phyloP scores from a whole-genome alignment of 1,140 invertebrate genomes.

The Matsumurasca onukii region DNA sequence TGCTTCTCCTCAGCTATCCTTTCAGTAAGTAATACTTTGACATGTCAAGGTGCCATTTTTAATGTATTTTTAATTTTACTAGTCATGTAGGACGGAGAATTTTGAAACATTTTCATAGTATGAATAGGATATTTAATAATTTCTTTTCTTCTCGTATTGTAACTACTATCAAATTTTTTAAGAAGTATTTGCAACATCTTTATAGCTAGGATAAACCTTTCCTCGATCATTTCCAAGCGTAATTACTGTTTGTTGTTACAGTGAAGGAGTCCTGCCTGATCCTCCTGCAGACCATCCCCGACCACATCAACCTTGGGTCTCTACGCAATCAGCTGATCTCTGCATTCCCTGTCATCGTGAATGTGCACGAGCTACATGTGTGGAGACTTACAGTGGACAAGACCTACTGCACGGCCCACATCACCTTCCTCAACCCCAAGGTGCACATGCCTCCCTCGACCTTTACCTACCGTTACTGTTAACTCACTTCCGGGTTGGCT shows the following conservation, averaged over 20 bases:
- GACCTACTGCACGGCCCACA: conserved; percentile 71
- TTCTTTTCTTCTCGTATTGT: no score
- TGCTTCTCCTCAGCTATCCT: conserved; percentile 68
- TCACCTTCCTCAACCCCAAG: conserved; percentile 61
- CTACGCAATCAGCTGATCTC: conserved; percentile 62
- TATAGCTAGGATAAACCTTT: no score
- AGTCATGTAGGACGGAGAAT: no score
- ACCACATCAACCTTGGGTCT: conserved; percentile 69
- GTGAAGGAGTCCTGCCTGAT: conserved; percentile 78
- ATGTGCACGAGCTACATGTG: conserved; percentile 79
- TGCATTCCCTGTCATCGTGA: conserved; percentile 75
- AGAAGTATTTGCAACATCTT: no score
- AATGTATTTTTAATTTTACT: no score
- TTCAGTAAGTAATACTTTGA: conserved; percentile 62
- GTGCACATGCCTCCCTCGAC: no score
- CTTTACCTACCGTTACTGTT: no score
- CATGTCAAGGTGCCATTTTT: neutral
- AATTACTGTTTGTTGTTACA: conserved; percentile 47
- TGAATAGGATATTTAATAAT: no score
- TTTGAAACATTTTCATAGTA: no score
- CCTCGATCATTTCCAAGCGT: no score
- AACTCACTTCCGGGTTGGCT: no score
- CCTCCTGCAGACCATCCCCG: conserved; percentile 78
- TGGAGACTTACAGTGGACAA: conserved; percentile 73
- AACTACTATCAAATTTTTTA: no score